Evolutionary conservation across 2,113 vertebrate species (phyloP), one percentile per base, ranked within the genome.

Genomic region (Tor tambroides): DNA sequence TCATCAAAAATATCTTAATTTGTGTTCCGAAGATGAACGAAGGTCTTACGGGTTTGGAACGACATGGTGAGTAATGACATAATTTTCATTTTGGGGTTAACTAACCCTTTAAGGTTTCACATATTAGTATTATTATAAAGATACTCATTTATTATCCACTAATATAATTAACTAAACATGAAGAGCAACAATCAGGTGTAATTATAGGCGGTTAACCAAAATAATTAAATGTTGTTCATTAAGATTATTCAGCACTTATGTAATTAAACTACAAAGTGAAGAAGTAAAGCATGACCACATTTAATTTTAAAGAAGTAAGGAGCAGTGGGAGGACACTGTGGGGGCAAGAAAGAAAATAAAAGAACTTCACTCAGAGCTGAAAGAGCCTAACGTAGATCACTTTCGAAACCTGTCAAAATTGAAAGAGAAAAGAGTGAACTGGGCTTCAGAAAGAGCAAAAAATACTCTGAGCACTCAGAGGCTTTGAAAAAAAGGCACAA

Each of bases 401-500:
- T n/a, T 30, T 35, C 49, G 43, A 83, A 69, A 71, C 28, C 63
- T 69, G 63, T 54, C 63, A 83, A 51, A 83, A 71, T 51, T 49
- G 65, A 43, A 83, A 46, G 15, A 83, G 43, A 83, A 83, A 69
- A 69, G 19, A 83, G 28, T 51, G 17, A 83, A 83, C 43, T 32
- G 28, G 43, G 80, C 63, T 71, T 83, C 15, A 67, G 59, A 63
- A 41, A 61, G 21, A 61, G 32, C 21, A 67, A 69, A 7, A 43
- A 35, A n/a, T 23, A 75, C 38, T 65, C 56, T 1, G 23, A 82
- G 35, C 80, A 82, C 80, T 71, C 63, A 23, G 38, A 46, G 80
- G 46, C 54, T 80, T 38, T 17, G 23, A 79, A 65, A 61, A 46
- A 82, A 69, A 32, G 0, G 26, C 80, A 71, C 26, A 83, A 83